These are phyloP conservation scores for Poecile atricapillus DNA, from an alignment of 2,113 vertebrate genomes.

Conservation along the genomic window DNA sequence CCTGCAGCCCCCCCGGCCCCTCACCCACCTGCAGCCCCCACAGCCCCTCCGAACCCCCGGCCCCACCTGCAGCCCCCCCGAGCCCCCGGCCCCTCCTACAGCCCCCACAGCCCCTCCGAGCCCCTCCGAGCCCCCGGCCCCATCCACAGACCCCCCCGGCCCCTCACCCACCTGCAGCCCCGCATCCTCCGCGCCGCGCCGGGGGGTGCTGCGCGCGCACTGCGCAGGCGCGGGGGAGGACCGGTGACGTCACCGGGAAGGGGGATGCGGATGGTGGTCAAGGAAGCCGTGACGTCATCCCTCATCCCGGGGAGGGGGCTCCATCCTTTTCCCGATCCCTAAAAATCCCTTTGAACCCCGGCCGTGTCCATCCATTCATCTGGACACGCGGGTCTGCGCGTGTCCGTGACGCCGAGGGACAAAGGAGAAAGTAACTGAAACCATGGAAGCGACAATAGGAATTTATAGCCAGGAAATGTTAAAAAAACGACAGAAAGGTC, in stretches of 20 bases:
- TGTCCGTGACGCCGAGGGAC: rapidly evolving
- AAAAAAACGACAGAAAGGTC: no score
- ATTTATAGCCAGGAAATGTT: neutral
- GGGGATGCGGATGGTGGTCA: neutral
- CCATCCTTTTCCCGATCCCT: neutral
- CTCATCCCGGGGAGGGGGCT: no score
- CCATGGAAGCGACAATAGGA: neutral
- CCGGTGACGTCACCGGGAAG: neutral
- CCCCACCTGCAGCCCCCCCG: no score
- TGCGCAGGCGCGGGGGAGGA: neutral
- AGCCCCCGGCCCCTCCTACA: no score
- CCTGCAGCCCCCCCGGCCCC: no score
- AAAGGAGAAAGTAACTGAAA: neutral
- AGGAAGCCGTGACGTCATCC: neutral
- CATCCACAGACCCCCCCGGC: neutral
- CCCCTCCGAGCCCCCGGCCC: neutral
- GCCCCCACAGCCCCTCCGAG: no score
- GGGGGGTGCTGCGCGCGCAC: neutral
- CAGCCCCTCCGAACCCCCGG: no score
- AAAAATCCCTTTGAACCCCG: rapidly evolving
- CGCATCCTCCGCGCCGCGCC: neutral
- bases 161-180: neutral
- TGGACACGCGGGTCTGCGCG: rapidly evolving
- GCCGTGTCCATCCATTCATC: rapidly evolving
- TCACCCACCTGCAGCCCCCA: no score